phyloP scores from a whole-genome alignment of 2,888 invertebrate genomes.

The Scaeva pyrastri region DNA sequence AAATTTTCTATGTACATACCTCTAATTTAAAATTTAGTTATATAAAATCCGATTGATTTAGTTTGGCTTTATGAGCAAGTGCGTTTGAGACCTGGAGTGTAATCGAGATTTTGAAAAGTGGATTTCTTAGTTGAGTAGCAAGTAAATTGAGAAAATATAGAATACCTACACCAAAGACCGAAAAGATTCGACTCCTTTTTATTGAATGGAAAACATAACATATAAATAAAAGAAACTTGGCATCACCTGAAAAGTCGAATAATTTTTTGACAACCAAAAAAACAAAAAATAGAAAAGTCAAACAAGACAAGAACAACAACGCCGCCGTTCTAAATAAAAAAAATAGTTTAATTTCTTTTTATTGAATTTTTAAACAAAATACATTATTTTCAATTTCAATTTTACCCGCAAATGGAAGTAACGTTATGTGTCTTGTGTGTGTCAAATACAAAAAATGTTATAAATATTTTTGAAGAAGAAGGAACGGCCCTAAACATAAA shows the following conservation, averaged over 20 bases:
- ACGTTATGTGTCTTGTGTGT: constrained; percentile 66
- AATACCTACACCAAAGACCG: background rate
- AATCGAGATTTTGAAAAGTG: no score
- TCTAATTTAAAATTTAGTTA: no score
- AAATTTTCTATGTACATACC: no score
- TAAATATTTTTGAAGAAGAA: constrained; percentile 70
- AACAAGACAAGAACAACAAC: constrained; percentile 10
- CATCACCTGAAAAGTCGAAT: constrained; percentile 44
- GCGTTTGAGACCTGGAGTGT: no score
- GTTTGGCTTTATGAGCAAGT: no score
- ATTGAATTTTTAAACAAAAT: background rate
- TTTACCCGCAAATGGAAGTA: constrained; percentile 21
- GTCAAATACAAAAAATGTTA: constrained; percentile 23
- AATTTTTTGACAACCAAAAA: constrained; percentile 5
- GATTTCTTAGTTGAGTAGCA: no score
- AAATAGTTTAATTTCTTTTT: background rate
- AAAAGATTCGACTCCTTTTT: no score
- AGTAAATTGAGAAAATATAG: background rate
- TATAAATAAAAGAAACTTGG: constrained; percentile 22
- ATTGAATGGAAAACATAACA: no score
- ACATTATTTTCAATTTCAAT: background rate
- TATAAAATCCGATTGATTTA: no score
- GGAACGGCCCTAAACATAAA: constrained; percentile 77
- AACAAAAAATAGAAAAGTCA: constrained; percentile 52
- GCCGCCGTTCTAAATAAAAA: constrained; percentile 52